phyloP scores from a whole-genome alignment of 2,888 invertebrate species.

The Trissonchulus latispiculum region DNA sequence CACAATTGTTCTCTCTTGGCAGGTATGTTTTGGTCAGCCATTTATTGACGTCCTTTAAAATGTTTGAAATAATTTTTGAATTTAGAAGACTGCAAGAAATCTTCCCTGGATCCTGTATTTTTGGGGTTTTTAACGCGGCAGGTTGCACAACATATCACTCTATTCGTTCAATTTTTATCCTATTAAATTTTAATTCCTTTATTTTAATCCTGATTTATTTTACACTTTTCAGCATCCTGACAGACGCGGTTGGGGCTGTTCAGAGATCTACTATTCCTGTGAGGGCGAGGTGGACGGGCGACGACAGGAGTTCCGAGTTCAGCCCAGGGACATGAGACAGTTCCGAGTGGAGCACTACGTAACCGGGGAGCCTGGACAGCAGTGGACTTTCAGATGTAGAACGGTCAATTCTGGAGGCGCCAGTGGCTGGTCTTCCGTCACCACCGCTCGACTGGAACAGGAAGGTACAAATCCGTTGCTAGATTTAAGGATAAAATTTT shows the following conservation, averaged over 20 bases:
- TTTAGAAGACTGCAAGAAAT: too few relatives aligned
- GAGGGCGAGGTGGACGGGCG: slow-evolving; percentile 19
- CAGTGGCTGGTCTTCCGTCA: not conserved
- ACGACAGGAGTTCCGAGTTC: slow-evolving; percentile 15
- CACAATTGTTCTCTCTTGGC: slow-evolving; percentile 19
- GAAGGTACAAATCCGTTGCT: too few relatives aligned
- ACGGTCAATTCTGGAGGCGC: slow-evolving; percentile 20
- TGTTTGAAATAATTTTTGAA: too few relatives aligned
- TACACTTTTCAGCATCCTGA: slow-evolving; percentile 22
- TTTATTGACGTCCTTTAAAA: too few relatives aligned
- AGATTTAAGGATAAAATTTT: too few relatives aligned
- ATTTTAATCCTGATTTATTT: not conserved
- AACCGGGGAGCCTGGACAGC: slow-evolving; percentile 19
- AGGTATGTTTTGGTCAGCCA: too few relatives aligned
- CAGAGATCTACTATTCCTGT: slow-evolving; percentile 18
- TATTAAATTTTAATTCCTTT: not conserved
- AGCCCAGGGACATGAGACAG: slow-evolving; percentile 19
- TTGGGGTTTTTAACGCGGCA: not conserved
- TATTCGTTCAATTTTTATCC: not conserved
- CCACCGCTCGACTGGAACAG: not conserved
- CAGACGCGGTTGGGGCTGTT: slow-evolving; percentile 23
- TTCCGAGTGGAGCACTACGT: slow-evolving; percentile 23
- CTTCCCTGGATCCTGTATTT: too few relatives aligned
- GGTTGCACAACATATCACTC: not conserved
- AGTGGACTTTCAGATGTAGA: slow-evolving; percentile 17